A percentile compares a stretch with the other conserved stretches of the same genome.
phyloP scores from a whole-genome alignment of 2,113 vertebrate genomes.

The Hemiscyllium ocellatum region DNA sequence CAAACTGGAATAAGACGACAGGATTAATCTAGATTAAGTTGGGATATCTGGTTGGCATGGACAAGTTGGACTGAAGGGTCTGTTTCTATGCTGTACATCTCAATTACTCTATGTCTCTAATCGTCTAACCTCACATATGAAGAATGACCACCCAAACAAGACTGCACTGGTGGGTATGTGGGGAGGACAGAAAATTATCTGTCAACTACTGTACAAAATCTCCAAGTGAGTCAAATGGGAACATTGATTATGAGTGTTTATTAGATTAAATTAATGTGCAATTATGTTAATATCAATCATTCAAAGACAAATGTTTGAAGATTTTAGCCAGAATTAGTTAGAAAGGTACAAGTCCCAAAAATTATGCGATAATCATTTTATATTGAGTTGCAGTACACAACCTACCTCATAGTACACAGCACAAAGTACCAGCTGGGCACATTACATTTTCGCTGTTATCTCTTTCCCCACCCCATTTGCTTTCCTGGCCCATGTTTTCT shows the following conservation, averaged over 20 bases:
- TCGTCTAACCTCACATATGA: neutral
- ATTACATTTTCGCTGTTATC: neutral
- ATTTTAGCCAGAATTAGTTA: neutral
- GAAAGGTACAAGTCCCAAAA: neutral
- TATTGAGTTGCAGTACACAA: neutral
- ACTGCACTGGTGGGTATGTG: neutral
- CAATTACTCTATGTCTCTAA: no score
- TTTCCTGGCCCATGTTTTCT: neutral
- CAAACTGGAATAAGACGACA: neutral
- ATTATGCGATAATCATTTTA: neutral
- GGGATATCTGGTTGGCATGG: no score
- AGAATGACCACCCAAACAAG: neutral
- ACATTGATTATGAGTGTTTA: neutral
- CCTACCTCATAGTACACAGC: neutral
- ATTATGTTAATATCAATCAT: neutral
- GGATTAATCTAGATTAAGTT: neutral
- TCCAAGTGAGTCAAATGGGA: neutral
- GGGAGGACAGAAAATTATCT: neutral
- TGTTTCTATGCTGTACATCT: no score
- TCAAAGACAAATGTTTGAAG: neutral
- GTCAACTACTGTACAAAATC: neutral
- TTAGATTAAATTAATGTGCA: neutral
- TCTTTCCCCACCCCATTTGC: neutral
- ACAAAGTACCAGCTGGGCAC: neutral
- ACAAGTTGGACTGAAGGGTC: no score